Evolutionary conservation across 2,113 vertebrate genomes (phyloP), one percentile per base, ranked within the genome.

Genomic region (Indri indri): DNA sequence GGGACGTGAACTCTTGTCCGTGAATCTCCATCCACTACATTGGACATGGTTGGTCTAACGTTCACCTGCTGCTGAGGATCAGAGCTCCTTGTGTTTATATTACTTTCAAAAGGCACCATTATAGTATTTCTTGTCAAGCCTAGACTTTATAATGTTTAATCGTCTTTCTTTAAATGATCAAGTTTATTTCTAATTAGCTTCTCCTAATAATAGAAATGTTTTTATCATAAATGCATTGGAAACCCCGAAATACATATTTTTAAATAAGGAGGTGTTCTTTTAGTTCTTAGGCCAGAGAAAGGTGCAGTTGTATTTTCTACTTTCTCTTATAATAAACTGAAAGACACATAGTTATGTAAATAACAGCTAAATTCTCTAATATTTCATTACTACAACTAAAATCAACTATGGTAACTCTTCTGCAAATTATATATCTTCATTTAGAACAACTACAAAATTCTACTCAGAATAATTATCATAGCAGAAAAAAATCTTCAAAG

Each of bases 401-500:
- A 63, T 74, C 40, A 83, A 25, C n/a, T 50, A 61, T 34, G 23
- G 2, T 52, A 74, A 73, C 82, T 95, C 23, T 80, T 50, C 11
- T 80, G 27, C 3, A 88, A 65, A 52, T 84, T 88, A 25, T 37
- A 59, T 18, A 54, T 81, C 96, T 86, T 85, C 71, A 76, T 61
- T 40, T 79, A 82, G 4, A 73, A 17, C 37, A 73, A 88, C 34
- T 65, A 63, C 27, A 82, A 34, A 80, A 40, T 74, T 77, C 90
- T 94, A 71, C 73, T 96, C 45, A 82, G 30, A 52, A 71, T 1
- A 76, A 34, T 73, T 52, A 27, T 77, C 37, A 88, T 63, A 57
- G 20, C 63, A 87, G 52, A 37, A 70, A 54, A 96, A 93, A 61
- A 82, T 47, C n/a, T 86, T 93, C 32, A 83, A 90, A 96, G n/a